These are phyloP conservation scores for Chlorodrepanis virens DNA, from an alignment of 2,113 vertebrate species.

Conservation along the genomic window DNA sequence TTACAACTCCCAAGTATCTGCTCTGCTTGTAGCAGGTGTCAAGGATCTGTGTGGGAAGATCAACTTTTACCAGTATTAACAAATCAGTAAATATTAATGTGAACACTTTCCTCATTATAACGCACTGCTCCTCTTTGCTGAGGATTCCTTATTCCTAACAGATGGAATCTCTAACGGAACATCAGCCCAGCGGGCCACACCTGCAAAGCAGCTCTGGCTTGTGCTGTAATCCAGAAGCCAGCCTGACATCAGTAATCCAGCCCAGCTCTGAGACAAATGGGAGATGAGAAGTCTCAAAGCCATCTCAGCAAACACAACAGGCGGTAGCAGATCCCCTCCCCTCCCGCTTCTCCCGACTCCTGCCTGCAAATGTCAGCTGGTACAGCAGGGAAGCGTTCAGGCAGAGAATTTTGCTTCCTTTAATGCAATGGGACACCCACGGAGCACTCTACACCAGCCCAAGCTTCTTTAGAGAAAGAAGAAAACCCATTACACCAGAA, in stretches of 20 bases:
- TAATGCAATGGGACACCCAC: not conserved
- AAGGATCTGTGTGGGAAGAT: not conserved
- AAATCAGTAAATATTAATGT: not conserved
- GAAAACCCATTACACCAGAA: not conserved
- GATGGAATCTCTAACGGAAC: not conserved
- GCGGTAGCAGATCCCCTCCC: not conserved
- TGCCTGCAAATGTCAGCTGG: not conserved
- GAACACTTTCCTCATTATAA: not conserved
- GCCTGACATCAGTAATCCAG: not conserved
- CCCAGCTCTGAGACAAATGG: not conserved
- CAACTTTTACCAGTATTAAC: not conserved
- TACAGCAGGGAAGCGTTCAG: not conserved
- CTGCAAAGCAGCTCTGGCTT: not conserved
- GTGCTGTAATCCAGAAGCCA: not conserved
- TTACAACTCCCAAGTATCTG: not conserved
- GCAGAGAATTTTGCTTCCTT: not conserved
- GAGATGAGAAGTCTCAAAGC: not conserved
- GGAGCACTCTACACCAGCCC: not conserved
- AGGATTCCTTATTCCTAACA: not conserved
- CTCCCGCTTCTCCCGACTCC: accelerated
- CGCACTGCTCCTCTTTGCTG: accelerated
- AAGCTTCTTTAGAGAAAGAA: not conserved
- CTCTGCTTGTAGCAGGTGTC: not conserved
- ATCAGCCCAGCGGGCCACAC: accelerated
- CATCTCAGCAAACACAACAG: not conserved